Percentiles rank a stretch among this genome's conserved stretches.
These are phyloP conservation scores for Lochmaea crataegi DNA, from an alignment of 2,888 invertebrate genomes.

Conservation along the genomic window DNA sequence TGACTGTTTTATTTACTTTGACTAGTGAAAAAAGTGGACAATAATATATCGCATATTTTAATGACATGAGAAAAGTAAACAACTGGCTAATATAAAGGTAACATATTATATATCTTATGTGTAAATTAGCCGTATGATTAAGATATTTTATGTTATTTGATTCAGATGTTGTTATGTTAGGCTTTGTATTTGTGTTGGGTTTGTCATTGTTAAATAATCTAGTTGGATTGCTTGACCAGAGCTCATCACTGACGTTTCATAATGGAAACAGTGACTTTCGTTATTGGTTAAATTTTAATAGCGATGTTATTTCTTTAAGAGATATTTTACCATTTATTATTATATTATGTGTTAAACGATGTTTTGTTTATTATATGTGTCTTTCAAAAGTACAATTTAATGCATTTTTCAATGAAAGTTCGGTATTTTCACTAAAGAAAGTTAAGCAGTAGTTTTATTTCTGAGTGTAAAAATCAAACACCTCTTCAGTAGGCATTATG, in stretches of 20 bases:
- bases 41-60: not conserved
- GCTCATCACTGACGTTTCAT: not conserved
- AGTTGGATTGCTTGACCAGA: not conserved
- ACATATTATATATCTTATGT: not conserved
- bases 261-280: constrained; percentile 2
- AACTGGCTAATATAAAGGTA: constrained; percentile 10
- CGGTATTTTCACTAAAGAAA: not conserved
- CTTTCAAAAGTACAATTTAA: not conserved
- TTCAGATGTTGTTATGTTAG: constrained; percentile 15
- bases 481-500: too few species aligned
- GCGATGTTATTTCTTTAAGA: not conserved
- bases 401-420: not conserved
- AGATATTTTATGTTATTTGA: constrained; percentile 10
- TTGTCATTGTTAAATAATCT: not conserved
- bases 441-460: too few species aligned
- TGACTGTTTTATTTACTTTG: not conserved
- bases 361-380: not conserved
- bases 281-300: not conserved
- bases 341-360: not conserved
- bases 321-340: not conserved
- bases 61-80: constrained; percentile 21
- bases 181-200: constrained; percentile 10
- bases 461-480: too few species aligned
- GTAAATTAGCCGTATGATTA: not conserved
- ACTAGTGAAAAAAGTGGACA: constrained; percentile 12